These are phyloP conservation scores for Lineus longissimus DNA, from an alignment of 1,140 invertebrate genomes.

Conservation along the genomic window DNA sequence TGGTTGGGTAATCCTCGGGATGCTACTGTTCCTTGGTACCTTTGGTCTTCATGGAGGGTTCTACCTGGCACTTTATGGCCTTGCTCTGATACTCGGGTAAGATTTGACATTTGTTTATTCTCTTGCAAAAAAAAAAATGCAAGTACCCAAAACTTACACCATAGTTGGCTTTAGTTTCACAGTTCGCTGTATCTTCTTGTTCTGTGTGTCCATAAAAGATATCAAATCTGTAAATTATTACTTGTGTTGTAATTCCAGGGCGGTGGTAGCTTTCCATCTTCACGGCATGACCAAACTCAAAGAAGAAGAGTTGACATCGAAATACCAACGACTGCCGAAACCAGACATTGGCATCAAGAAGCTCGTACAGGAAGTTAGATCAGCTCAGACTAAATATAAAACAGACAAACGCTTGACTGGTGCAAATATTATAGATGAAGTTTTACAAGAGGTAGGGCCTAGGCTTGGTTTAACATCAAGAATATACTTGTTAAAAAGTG, in stretches of 20 bases:
- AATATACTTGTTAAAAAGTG: too few relatives aligned
- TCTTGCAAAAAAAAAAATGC: too few relatives aligned
- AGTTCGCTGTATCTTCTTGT: not conserved
- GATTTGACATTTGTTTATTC: not conserved
- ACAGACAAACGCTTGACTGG: slow-evolving; percentile 60
- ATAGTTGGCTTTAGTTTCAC: too few relatives aligned
- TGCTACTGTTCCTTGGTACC: slow-evolving; percentile 7
- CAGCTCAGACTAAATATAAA: slow-evolving; percentile 33
- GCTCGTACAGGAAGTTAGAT: slow-evolving; percentile 32
- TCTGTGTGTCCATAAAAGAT: not conserved
- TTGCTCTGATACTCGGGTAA: slow-evolving; percentile 3
- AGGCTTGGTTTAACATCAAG: too few relatives aligned
- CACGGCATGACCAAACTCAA: not conserved
- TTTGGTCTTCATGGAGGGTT: slow-evolving; percentile 11
- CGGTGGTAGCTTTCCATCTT: not conserved
- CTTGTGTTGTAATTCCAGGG: not conserved
- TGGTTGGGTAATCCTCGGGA: slow-evolving; percentile 4
- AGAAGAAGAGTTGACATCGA: not conserved
- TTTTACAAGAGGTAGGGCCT: slow-evolving; percentile 60
- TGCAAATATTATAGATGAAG: slow-evolving; percentile 68
- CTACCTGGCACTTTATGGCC: not conserved
- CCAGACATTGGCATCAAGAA: slow-evolving; percentile 11
- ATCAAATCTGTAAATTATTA: too few relatives aligned
- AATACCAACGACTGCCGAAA: not conserved
- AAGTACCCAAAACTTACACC: too few relatives aligned